A percentile compares a stretch with the other conserved stretches of the same genome.
phyloP scores from a whole-genome alignment of 2,888 invertebrate species.

The Tetranychus piercei region DNA sequence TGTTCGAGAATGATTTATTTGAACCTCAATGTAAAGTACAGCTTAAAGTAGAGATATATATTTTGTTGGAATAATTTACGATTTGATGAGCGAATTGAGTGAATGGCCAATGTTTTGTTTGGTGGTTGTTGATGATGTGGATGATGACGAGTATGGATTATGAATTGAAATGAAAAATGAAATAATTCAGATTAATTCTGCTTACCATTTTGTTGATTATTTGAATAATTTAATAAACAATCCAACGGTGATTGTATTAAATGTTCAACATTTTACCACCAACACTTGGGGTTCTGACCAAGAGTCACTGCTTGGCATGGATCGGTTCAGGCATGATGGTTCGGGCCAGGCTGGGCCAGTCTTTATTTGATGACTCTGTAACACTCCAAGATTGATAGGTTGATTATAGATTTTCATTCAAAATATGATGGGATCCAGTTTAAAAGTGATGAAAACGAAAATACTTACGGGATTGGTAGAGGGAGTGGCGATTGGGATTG shows the following conservation, averaged over 20 bases:
- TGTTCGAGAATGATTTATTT: too few species aligned
- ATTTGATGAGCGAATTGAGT: background rate
- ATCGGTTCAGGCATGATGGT: background rate
- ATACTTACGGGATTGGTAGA: constrained; percentile 6
- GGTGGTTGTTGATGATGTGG: background rate
- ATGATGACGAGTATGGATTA: background rate
- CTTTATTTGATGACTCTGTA: constrained; percentile 8
- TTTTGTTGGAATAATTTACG: background rate
- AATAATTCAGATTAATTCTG: background rate
- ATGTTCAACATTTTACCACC: background rate
- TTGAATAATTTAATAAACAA: background rate
- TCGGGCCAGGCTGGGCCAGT: background rate
- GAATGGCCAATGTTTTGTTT: too few species aligned
- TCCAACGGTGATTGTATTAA: background rate
- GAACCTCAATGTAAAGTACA: too few species aligned
- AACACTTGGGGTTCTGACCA: background rate
- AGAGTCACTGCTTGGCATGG: constrained; percentile 1
- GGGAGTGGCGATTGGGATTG: background rate
- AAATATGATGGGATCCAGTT: background rate
- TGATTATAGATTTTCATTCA: background rate
- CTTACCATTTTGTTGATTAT: background rate
- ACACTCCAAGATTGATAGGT: background rate
- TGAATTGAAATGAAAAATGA: background rate
- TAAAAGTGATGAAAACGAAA: background rate
- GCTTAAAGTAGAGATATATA: background rate